Conservation (phyloP, 2,888 invertebrate genomes). For the Auanema sp. region DNA sequence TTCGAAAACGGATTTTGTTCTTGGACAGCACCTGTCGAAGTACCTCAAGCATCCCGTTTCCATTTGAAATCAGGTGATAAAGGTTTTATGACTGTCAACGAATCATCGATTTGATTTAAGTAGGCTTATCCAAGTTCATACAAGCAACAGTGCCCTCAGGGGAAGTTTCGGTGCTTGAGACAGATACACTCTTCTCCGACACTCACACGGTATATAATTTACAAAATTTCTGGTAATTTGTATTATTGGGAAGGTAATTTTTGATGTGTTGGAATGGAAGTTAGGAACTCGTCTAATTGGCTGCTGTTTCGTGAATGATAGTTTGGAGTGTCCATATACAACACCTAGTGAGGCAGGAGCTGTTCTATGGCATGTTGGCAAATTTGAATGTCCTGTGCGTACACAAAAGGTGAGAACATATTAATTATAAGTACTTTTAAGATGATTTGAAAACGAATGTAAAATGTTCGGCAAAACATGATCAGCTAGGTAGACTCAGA, state of each 20-base stretch:
- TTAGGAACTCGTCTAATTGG: slow-evolving; percentile 35
- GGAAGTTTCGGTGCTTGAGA: slow-evolving; percentile 46
- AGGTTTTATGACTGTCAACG: neutral
- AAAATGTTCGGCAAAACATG: neutral
- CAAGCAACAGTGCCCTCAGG: slow-evolving; percentile 45
- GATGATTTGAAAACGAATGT: neutral
- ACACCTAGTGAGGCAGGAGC: slow-evolving; percentile 31
- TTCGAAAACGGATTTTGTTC: slow-evolving; percentile 40
- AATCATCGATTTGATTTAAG: slow-evolving; percentile 25
- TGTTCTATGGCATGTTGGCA: slow-evolving; percentile 40
- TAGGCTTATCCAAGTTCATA: slow-evolving; percentile 44
- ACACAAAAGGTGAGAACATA: slow-evolving; percentile 16
- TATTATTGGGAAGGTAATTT: slow-evolving; percentile 27
- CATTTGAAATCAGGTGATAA: slow-evolving; percentile 26
- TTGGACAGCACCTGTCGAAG: slow-evolving; percentile 36
- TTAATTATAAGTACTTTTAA: neutral
- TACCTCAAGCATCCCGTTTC: slow-evolving; percentile 27
- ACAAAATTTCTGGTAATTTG: neutral
- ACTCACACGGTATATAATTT: slow-evolving; percentile 31
- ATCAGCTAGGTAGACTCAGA: neutral
- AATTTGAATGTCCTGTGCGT: slow-evolving; percentile 37
- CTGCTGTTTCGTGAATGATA: slow-evolving; percentile 32
- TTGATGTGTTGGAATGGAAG: slow-evolving; percentile 39
- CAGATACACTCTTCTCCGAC: slow-evolving; percentile 39
- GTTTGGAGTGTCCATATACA: slow-evolving; percentile 34